Percentiles rank a stretch among this genome's conserved stretches.
Evolutionary conservation across 2,113 vertebrate genomes (phyloP).

Genomic region (Plestiodon gilberti): DNA sequence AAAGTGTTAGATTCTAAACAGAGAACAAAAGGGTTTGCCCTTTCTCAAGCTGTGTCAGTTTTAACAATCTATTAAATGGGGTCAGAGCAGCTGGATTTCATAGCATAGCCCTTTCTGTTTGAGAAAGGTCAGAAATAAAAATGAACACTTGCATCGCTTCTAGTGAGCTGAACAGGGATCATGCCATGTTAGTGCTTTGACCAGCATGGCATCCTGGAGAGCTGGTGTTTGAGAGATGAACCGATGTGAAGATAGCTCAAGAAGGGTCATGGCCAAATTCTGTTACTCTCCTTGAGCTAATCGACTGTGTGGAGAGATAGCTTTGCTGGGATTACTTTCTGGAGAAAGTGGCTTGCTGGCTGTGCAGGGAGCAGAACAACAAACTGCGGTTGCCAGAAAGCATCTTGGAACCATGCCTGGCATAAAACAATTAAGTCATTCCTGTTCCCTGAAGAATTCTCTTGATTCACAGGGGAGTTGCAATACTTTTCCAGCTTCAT

Average conservation of each 20-base stretch:
- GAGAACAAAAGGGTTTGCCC: not conserved
- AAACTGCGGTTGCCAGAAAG: not conserved
- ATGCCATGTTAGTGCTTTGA: slow-evolving; percentile 20
- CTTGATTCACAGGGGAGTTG: not conserved
- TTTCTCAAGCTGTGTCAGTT: slow-evolving; percentile 27
- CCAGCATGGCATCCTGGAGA: not conserved
- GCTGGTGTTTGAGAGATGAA: slow-evolving; percentile 19
- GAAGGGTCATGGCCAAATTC: not conserved
- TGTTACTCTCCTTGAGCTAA: not conserved
- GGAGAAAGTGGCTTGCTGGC: not conserved
- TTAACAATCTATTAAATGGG: slow-evolving; percentile 25
- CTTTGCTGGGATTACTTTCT: not conserved
- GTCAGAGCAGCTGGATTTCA: slow-evolving; percentile 34
- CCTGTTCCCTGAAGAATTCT: slow-evolving; percentile 16
- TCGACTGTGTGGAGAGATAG: not conserved
- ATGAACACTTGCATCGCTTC: slow-evolving; percentile 28
- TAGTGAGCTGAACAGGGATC: slow-evolving; percentile 23
- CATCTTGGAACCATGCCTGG: not conserved
- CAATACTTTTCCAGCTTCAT: slow-evolving; percentile 1
- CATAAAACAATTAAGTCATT: not conserved
- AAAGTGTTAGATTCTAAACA: slow-evolving; percentile 17
- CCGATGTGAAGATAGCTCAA: not conserved
- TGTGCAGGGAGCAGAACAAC: not conserved
- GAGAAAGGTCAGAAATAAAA: slow-evolving; percentile 44
- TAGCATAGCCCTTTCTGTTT: slow-evolving; percentile 31